Evolutionary conservation across 2,797 vertebrate species (phyloP).

Genomic region (Clarias pachynema): DNA sequence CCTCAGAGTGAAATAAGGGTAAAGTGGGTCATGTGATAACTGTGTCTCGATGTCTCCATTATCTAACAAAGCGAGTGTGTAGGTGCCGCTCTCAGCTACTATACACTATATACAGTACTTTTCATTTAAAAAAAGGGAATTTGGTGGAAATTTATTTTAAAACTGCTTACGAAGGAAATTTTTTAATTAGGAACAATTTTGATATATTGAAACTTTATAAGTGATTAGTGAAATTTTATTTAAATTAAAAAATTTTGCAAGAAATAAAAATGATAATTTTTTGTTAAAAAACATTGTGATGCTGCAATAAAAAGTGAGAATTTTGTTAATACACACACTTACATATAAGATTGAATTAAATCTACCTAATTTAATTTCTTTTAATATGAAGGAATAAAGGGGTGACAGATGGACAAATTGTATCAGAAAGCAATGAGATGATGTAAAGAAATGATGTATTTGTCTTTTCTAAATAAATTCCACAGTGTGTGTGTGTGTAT

Average conservation of each 20-base stretch:
- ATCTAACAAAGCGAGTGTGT: not conserved
- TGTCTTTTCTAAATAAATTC: too few relatives aligned
- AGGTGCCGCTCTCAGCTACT: not conserved
- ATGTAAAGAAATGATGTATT: too few relatives aligned
- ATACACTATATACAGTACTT: not conserved
- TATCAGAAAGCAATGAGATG: too few relatives aligned
- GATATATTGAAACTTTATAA: not conserved
- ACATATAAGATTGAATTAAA: too few relatives aligned
- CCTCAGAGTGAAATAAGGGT: not conserved
- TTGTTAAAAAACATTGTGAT: not conserved
- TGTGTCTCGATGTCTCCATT: not conserved
- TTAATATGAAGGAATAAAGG: too few relatives aligned
- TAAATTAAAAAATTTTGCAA: not conserved
- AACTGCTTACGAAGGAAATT: not conserved
- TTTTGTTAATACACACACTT: too few relatives aligned
- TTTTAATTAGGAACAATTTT: not conserved
- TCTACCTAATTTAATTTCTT: too few relatives aligned
- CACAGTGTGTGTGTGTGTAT: too few relatives aligned
- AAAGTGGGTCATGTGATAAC: not conserved
- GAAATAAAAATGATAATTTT: not conserved
- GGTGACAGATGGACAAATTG: too few relatives aligned
- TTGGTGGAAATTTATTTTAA: not conserved
- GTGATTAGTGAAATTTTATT: not conserved
- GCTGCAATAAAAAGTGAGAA: not conserved
- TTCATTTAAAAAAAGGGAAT: not conserved